Evolutionary conservation across 2,888 invertebrate species (phyloP).

Genomic region (Euspilapteryx auroguttella): DNA sequence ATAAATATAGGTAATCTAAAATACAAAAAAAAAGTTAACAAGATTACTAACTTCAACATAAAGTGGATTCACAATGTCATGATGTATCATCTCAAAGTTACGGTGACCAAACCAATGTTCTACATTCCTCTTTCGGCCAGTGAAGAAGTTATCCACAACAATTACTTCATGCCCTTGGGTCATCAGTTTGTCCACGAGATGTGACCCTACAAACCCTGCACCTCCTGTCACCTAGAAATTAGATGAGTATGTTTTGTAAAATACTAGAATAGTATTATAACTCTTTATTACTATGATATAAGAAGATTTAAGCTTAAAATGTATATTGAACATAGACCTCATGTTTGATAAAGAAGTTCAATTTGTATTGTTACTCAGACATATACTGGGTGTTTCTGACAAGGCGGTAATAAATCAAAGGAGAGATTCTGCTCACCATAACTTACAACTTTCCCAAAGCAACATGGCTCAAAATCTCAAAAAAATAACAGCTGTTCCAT

Average conservation of each 20-base stretch:
- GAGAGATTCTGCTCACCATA: no score
- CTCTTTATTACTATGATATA: background rate
- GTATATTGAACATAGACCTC: no score
- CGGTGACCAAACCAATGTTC: slow-evolving; percentile 99
- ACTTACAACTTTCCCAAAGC: no score
- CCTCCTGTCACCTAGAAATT: slow-evolving; percentile 83
- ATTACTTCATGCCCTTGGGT: slow-evolving; percentile 94
- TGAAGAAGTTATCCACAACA: slow-evolving; percentile 97
- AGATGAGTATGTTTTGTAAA: background rate
- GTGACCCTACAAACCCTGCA: slow-evolving; percentile 99
- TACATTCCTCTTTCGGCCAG: slow-evolving; percentile 94
- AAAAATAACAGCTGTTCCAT: no score
- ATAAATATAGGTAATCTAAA: no score
- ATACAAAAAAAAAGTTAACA: no score
- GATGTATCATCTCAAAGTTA: slow-evolving; percentile 98
- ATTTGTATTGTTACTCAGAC: background rate
- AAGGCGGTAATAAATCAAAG: no score
- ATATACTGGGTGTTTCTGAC: no score
- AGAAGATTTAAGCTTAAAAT: background rate
- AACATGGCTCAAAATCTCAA: no score
- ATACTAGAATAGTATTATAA: background rate
- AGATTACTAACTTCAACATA: slow-evolving; percentile 96
- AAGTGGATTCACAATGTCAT: slow-evolving; percentile 97
- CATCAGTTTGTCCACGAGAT: slow-evolving; percentile 95
- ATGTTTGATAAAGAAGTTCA: no score